Conservation (phyloP, 92 coral and sea anemone species). For the Phenganax marumi region DNA sequence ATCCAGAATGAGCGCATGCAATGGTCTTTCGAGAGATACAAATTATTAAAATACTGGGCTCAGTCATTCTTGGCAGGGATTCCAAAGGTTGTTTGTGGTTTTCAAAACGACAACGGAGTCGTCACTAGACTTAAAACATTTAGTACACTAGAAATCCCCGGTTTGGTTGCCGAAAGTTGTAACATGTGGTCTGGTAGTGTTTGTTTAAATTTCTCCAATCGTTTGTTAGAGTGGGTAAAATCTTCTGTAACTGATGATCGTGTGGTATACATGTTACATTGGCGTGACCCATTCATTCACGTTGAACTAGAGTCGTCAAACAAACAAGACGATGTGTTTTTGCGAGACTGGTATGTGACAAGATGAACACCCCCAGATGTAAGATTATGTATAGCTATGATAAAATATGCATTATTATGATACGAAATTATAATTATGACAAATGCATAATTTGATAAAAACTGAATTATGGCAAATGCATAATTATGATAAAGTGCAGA, state of each 20-base stretch:
- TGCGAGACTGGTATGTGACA: slow-evolving; percentile 74
- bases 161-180: slow-evolving; percentile 59
- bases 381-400: neutral
- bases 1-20: slow-evolving; percentile 75
- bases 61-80: slow-evolving; percentile 94
- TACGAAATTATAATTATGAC: neutral
- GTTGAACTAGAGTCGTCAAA: slow-evolving; percentile 47
- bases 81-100: slow-evolving; percentile 90
- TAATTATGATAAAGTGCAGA: neutral
- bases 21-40: slow-evolving; percentile 85
- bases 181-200: slow-evolving; percentile 80
- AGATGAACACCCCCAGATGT: neutral
- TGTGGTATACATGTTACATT: slow-evolving; percentile 77
- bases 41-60: slow-evolving; percentile 97
- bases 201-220: slow-evolving; percentile 78
- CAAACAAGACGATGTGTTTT: slow-evolving; percentile 54
- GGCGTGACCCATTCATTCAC: slow-evolving; percentile 73
- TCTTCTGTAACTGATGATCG: slow-evolving; percentile 57
- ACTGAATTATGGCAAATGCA: neutral
- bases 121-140: slow-evolving; percentile 82
- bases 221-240: slow-evolving; percentile 81
- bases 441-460: too few species aligned
- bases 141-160: slow-evolving; percentile 87
- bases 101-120: slow-evolving; percentile 73
- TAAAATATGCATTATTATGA: neutral